Percentiles rank a stretch among this genome's conserved stretches.
Evolutionary conservation across 2,113 vertebrate genomes (phyloP).

Genomic region (Callocephalon fimbriatum): DNA sequence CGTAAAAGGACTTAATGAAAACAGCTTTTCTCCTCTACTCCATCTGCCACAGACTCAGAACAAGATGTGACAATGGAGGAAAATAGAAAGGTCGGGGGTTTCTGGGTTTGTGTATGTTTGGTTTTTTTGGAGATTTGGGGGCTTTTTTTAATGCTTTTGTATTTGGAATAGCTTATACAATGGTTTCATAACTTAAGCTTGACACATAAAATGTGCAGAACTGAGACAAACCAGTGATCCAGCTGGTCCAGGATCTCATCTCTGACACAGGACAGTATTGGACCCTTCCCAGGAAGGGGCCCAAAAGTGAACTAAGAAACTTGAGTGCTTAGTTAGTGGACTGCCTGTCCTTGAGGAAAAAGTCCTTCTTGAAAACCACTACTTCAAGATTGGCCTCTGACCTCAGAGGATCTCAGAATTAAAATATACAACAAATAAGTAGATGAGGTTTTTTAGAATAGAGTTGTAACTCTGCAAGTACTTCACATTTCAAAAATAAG

Average conservation of each 20-base stretch:
- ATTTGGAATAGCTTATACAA: not conserved
- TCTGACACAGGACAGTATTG: not conserved
- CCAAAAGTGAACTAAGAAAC: not conserved
- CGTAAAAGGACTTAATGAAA: conserved; percentile 1
- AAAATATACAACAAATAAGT: not conserved
- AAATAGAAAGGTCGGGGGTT: conserved; percentile 29
- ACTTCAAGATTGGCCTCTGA: not conserved
- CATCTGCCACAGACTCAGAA: not conserved
- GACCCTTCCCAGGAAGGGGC: not conserved
- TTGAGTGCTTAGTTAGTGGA: not conserved
- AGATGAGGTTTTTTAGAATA: not conserved
- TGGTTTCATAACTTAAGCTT: not conserved
- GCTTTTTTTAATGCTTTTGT: not conserved
- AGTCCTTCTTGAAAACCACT: not conserved
- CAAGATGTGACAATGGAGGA: not conserved
- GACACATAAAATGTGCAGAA: not conserved
- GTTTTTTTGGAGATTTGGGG: accelerated
- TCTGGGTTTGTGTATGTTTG: not conserved
- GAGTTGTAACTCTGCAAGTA: not conserved
- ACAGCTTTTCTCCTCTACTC: conserved; percentile 33
- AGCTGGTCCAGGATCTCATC: not conserved
- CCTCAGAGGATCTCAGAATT: not conserved
- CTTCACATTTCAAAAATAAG: not conserved
- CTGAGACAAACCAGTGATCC: not conserved
- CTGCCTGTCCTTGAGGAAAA: not conserved